Conservation (phyloP, 2,113 vertebrate genomes). For the Muscicapa adusta region DNA sequence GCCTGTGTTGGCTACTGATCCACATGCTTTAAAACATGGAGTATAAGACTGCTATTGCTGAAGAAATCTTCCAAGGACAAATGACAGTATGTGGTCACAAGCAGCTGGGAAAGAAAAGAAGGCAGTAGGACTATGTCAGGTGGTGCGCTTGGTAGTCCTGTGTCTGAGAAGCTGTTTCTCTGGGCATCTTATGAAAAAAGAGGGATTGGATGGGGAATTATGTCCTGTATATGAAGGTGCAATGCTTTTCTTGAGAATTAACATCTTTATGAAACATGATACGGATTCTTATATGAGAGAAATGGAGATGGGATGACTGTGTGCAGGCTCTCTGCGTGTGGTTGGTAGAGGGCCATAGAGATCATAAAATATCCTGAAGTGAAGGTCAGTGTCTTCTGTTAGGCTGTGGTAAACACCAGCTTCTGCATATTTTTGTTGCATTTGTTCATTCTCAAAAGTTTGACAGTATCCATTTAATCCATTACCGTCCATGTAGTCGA, state of each 20-base stretch:
- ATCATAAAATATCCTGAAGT: background rate
- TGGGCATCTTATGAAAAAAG: background rate
- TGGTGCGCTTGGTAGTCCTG: background rate
- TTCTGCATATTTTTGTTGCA: background rate
- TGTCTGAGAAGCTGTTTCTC: background rate
- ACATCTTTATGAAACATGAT: background rate
- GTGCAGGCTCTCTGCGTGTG: background rate
- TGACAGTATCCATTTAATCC: background rate
- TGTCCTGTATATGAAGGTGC: background rate
- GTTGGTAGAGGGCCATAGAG: background rate
- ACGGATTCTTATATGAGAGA: background rate
- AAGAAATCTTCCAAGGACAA: background rate
- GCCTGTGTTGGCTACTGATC: background rate
- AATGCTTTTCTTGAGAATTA: background rate
- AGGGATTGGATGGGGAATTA: background rate
- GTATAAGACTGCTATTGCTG: background rate
- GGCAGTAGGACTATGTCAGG: background rate
- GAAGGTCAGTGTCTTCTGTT: background rate
- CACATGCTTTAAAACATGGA: background rate
- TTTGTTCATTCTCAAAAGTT: background rate
- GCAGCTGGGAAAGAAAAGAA: background rate
- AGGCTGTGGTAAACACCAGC: background rate
- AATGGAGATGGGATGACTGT: background rate
- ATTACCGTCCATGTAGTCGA: background rate
- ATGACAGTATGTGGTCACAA: background rate